Base-by-base conservation (phyloP, 2,113 vertebrate genomes). In the Burhinus bistriatus region DNA sequence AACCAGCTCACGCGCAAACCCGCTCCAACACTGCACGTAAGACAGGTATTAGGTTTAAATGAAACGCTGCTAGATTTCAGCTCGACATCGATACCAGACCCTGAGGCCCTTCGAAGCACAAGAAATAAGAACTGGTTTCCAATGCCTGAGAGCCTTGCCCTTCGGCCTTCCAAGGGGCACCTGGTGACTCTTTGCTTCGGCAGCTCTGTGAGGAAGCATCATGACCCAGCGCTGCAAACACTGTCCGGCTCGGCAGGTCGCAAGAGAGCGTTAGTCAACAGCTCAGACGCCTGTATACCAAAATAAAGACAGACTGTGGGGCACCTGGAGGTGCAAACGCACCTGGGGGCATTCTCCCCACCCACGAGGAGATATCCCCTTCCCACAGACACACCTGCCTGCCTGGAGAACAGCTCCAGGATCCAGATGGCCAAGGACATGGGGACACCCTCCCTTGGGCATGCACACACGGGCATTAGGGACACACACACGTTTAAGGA, bases 221-320 rank as follows among this genome's bases (percentile, higher is more conserved):
- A 32, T 1, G 1, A 36, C 11, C 1, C 19, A 66, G 70, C 3
- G 3, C 54, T 32, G 72, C 6, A 14, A 20, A 32, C 9, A 25
- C 58, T 69, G 86, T 49, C 69, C 0, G 0, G 17, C n/a, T 36
- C 1, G 0, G 22, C 18, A 52, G 30, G 29, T 20, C 0, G 1
- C 32, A 13, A 6, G 17, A 18, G 30, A 83, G 27, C 6, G 4
- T 4, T 4, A 47, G 9, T 4, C 54, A 25, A 25, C 0, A 6
- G 14, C 51, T 7, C 42, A 44, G 30, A 12, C 0, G 1, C 11
- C 8, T 30, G 23, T 5, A 14, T 2, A 17, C 25, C 25, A 21
- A 70, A 42, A 34, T 11, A n/a, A 29, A 23, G 29, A 17, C 57
- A 58, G 38, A 25, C 7, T 2, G 2, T 8, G 45, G n/a, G 27